Evolutionary conservation across 2,797 vertebrate genomes (phyloP), one percentile per base, ranked within the genome.

Genomic region (Acrossocheilus fasciatus): DNA sequence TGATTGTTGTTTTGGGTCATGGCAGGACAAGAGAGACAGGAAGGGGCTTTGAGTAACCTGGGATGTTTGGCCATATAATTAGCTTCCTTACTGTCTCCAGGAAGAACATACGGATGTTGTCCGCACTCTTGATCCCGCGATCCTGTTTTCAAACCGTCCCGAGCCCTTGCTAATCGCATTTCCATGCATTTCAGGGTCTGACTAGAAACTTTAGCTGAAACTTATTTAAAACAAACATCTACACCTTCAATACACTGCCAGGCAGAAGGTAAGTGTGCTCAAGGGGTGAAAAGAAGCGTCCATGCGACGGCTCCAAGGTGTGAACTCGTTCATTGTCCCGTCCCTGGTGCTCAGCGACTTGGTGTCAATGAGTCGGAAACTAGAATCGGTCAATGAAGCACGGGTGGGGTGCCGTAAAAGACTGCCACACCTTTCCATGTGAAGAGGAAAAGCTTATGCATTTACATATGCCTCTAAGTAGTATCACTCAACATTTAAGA

Each of bases 341-440:
- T 86, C 86, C 84, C 85, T 84, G 88, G 88, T 88, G 86, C 90
- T 92, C 94, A 87, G 92, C 94, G 93, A 82, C 89, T 68, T 89
- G 88, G 94, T 93, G 94, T 94, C 91, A 94, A 94, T 92, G 91
- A 92, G 92, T 85, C 89, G 77, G 43, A 68, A 76, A 30, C 88
- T 90, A 83, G 87, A 91, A 87, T 70, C 34, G 86, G 82, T 80
- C 72, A 90, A 87, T 59, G 43, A 72, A 62, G 84, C 74, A 3
- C 3, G 86, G 80, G 88, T 81, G 78, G 78, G 84, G 81, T 64
- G 75, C 82, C 2, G 50, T 54, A 73, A 91, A 77, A 64, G 84
- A 92, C 90, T 90, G 26, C 12, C 36, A 66, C 77, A 78, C 75
- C 74, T 77, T 36, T 79, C 6, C 47, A 57, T n/a, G 64, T 36